A percentile compares a stretch with the other conserved stretches of the same genome.
These are phyloP conservation scores for Drosophila simulans DNA, from an alignment of 1,140 invertebrate species.

Conservation along the genomic window DNA sequence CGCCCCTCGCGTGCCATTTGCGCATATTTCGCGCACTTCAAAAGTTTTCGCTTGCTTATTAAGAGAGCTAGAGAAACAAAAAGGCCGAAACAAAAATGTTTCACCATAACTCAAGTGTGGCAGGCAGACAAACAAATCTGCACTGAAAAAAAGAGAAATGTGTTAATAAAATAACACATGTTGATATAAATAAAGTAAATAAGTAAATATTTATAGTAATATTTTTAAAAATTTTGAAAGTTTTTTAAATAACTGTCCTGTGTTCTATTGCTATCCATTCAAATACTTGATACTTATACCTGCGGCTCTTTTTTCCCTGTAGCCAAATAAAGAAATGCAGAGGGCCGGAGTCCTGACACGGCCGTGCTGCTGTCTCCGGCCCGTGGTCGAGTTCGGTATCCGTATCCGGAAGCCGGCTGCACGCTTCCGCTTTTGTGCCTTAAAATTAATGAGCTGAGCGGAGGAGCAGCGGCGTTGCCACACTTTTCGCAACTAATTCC, in stretches of 20 bases:
- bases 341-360: conserved; percentile 54
- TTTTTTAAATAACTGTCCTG: too few species aligned
- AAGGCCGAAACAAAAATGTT: conserved; percentile 57
- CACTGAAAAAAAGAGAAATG: conserved; percentile 7
- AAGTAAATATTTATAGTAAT: too few species aligned
- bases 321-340: conserved; percentile 32
- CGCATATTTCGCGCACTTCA: conserved; percentile 78
- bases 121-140: conserved; percentile 38
- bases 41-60: conserved; percentile 77
- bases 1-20: conserved; percentile 50
- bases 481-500: conserved; percentile 81
- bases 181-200: too few species aligned
- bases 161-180: too few species aligned
- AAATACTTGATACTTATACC: neutral
- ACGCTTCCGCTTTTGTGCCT: conserved; percentile 79
- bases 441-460: conserved; percentile 78
- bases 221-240: too few species aligned
- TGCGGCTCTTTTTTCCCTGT: conserved; percentile 16
- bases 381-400: conserved; percentile 40
- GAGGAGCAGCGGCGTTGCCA: conserved; percentile 59
- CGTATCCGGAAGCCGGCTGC: conserved; percentile 67
- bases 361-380: conserved; percentile 64
- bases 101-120: conserved; percentile 75
- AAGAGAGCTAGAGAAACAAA: conserved; percentile 59
- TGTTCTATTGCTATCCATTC: too few species aligned